A percentile compares a stretch with the other conserved stretches of the same genome.
phyloP scores from a whole-genome alignment of 2,888 invertebrate species.

The Protonemura montana region DNA sequence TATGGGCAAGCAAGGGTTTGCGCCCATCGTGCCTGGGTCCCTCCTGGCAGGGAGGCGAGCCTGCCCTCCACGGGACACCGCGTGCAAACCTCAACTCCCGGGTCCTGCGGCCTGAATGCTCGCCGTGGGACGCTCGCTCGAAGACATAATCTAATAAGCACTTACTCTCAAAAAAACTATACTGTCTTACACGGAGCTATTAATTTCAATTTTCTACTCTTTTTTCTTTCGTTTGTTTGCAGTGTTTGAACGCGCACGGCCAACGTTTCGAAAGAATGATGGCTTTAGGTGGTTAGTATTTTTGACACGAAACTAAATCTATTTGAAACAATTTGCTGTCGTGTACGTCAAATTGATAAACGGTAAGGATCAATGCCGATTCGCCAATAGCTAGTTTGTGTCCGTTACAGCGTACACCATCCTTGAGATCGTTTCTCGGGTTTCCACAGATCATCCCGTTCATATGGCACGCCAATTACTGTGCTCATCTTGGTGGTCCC shows the following conservation, averaged over 20 bases:
- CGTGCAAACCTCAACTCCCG: neutral
- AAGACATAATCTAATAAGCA: constrained; percentile 49
- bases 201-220: constrained; percentile 46
- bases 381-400: neutral
- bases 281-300: constrained; percentile 33
- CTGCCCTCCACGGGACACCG: neutral
- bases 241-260: constrained; percentile 20
- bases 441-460: neutral
- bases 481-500: constrained; percentile 16
- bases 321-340: constrained; percentile 21
- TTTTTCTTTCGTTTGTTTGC: neutral
- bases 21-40: constrained; percentile 7
- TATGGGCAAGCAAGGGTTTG: neutral
- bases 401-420: too few relatives aligned
- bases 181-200: constrained; percentile 41
- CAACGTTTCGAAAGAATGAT: constrained; percentile 18
- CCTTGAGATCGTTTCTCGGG: too few relatives aligned
- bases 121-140: constrained; percentile 45
- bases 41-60: neutral
- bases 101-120: neutral
- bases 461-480: neutral
- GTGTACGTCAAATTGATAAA: neutral
- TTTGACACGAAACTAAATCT: constrained; percentile 34
- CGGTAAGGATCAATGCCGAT: neutral
- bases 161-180: constrained; percentile 33